Conservation (phyloP, 2,797 vertebrate genomes). For the Rhinichthys osculus region DNA sequence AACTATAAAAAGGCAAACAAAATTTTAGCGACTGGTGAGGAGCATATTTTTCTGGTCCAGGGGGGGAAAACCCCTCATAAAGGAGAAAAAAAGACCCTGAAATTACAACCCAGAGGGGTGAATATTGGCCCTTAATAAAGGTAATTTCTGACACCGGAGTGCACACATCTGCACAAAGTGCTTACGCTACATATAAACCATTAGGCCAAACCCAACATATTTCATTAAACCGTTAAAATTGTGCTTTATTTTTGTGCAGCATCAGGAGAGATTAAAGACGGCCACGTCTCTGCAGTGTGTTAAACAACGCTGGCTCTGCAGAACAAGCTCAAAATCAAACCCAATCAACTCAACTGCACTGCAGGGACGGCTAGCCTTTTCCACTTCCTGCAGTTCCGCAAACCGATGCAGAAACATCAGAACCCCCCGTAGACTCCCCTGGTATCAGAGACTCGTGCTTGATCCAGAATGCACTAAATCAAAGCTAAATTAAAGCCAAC, state of each 20-base stretch:
- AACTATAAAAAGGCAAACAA: neutral
- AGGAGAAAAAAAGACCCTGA: neutral
- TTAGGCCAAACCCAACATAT: constrained; percentile 29
- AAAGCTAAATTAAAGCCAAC: constrained; percentile 38
- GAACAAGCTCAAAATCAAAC: constrained; percentile 56
- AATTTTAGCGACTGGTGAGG: neutral
- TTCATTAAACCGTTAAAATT: constrained; percentile 26
- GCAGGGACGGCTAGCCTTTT: constrained; percentile 57
- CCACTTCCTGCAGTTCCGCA: constrained; percentile 52
- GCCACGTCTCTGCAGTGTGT: constrained; percentile 45
- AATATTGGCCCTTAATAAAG: constrained; percentile 11
- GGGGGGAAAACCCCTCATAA: neutral
- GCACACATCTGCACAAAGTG: constrained; percentile 27
- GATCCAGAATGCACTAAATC: constrained; percentile 35
- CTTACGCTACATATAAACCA: constrained; percentile 14
- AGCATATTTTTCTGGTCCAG: neutral
- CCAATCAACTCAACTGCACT: constrained; percentile 62
- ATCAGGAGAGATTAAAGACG: constrained; percentile 48
- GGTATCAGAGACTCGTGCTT: constrained; percentile 23
- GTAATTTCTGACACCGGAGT: constrained; percentile 1
- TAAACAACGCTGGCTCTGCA: constrained; percentile 55
- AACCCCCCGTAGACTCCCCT: constrained; percentile 26
- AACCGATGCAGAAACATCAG: constrained; percentile 44
- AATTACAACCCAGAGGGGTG: neutral
- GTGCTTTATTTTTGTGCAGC: constrained; percentile 52